phyloP scores from a whole-genome alignment of 2,888 invertebrate genomes.

The Sepioteuthis lessoniana region DNA sequence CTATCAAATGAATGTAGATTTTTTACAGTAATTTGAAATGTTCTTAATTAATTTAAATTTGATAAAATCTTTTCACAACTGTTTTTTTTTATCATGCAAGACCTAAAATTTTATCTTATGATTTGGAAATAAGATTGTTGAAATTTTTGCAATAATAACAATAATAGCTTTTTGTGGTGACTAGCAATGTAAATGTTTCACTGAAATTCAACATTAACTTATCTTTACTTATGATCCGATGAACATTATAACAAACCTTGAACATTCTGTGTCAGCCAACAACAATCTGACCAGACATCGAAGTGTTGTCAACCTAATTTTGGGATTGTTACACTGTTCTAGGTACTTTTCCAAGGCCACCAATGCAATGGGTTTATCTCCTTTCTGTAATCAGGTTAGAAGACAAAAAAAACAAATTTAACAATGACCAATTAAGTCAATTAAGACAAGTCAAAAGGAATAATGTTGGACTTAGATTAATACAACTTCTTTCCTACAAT shows the following conservation, averaged over 20 bases:
- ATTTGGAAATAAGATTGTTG: no score
- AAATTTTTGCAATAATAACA: no score
- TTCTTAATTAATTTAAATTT: no score
- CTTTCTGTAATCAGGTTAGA: constrained; percentile 25
- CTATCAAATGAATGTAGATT: no score
- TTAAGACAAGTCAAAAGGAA: neutral
- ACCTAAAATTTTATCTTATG: no score
- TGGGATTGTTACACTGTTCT: neutral
- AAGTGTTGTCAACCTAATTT: constrained; percentile 60
- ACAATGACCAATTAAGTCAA: neutral
- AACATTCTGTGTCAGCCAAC: constrained; percentile 55
- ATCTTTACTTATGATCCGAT: neutral
- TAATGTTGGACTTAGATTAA: neutral
- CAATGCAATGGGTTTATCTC: neutral
- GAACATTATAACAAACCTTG: neutral
- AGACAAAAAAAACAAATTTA: neutral
- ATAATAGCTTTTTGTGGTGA: no score
- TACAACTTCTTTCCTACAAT: no score
- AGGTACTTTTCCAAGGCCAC: neutral
- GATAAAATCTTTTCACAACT: no score
- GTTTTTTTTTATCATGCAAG: no score
- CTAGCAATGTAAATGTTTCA: no score
- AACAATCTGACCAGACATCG: constrained; percentile 66
- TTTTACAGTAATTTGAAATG: no score
- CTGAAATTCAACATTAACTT: no score